A percentile compares a stretch with the other conserved stretches of the same genome.
Conservation (phyloP, 2,113 vertebrate species). For the Dicentrarchus labrax region DNA sequence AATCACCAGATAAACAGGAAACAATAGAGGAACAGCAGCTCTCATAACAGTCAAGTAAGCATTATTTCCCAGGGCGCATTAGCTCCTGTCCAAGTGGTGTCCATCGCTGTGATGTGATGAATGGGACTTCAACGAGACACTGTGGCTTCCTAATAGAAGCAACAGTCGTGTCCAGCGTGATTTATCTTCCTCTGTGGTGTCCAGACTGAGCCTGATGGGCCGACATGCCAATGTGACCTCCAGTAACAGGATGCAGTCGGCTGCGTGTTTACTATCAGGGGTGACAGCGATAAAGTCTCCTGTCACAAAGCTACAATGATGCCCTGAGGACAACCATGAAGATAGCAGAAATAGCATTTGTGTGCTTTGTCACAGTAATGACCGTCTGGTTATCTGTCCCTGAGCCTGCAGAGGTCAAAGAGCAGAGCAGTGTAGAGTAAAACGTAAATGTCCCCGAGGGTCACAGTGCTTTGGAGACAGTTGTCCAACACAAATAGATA, state of each 20-base stretch:
- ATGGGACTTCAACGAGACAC: neutral
- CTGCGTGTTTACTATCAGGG: neutral
- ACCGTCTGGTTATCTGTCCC: neutral
- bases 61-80: constrained; percentile 41
- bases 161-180: neutral
- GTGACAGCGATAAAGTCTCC: neutral
- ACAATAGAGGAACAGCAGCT: neutral
- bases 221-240: neutral
- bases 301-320: neutral
- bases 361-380: neutral
- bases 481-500: no score
- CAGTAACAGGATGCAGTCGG: neutral
- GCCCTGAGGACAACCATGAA: neutral
- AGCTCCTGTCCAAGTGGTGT: neutral
- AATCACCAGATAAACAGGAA: constrained; percentile 50
- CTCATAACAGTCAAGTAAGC: constrained; percentile 2
- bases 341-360: neutral
- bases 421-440: no score
- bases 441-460: no score
- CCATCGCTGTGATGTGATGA: constrained; percentile 1
- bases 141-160: neutral
- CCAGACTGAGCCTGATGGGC: neutral
- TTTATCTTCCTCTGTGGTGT: constrained; percentile 19
- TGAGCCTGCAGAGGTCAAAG: constrained; percentile 15
- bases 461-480: no score